These are phyloP conservation scores for Theristicus caerulescens DNA, from an alignment of 2,113 vertebrate species.

Conservation along the genomic window DNA sequence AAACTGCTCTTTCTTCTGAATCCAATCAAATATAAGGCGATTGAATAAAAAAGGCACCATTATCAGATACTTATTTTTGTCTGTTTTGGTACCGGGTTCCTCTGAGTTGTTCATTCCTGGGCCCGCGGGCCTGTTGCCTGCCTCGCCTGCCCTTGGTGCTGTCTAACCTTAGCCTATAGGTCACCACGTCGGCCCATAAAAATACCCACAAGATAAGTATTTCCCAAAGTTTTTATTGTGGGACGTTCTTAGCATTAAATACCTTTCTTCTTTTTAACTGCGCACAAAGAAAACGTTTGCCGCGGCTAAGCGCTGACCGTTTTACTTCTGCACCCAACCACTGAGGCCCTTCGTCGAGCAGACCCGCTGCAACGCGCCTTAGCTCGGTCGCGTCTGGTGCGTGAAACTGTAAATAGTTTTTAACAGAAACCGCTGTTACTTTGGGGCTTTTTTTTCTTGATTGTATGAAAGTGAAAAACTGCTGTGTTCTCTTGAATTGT, in stretches of 20 bases:
- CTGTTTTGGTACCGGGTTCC: neutral
- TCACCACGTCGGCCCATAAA: neutral
- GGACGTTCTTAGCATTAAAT: neutral
- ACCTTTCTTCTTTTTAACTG: neutral
- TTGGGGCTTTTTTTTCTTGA: neutral
- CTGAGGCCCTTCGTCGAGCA: neutral
- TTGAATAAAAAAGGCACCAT: neutral
- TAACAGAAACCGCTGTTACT: neutral
- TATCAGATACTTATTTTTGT: neutral
- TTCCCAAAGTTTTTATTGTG: neutral
- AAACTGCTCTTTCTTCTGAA: neutral
- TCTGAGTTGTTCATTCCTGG: neutral
- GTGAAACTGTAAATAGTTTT: neutral
- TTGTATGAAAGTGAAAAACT: neutral
- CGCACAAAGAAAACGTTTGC: neutral
- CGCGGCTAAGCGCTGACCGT: neutral
- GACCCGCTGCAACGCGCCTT: neutral
- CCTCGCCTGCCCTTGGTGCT: neutral
- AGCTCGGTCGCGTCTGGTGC: neutral
- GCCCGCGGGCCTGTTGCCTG: neutral
- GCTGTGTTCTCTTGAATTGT: neutral
- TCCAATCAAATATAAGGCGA: neutral
- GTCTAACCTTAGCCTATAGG: neutral
- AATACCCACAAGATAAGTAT: neutral
- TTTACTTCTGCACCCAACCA: neutral